Evolutionary conservation across 2,888 invertebrate genomes (phyloP).

Genomic region (Drosophila emarginata): DNA sequence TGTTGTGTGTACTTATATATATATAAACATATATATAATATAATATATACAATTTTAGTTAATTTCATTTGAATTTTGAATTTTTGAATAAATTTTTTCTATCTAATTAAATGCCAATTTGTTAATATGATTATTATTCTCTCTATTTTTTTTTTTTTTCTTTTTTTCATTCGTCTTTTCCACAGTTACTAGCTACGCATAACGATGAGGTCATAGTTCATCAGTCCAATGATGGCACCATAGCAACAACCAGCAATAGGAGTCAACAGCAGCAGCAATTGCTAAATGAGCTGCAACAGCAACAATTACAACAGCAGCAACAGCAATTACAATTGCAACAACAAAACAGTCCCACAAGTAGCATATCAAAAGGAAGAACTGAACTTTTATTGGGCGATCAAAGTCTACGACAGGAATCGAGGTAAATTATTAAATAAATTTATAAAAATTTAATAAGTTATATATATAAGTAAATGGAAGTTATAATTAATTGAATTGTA

Average conservation of each 20-base stretch:
- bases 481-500: too few relatives aligned
- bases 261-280: slow-evolving; percentile 44
- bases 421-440: slow-evolving; percentile 55
- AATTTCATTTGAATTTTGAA: too few relatives aligned
- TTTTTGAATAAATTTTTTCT: too few relatives aligned
- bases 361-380: slow-evolving; percentile 83
- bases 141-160: neutral
- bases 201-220: slow-evolving; percentile 77
- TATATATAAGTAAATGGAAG: too few relatives aligned
- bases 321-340: slow-evolving; percentile 63
- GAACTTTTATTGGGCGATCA: slow-evolving; percentile 82
- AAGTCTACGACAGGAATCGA: slow-evolving; percentile 78
- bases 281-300: slow-evolving; percentile 29
- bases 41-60: too few relatives aligned
- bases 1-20: too few relatives aligned
- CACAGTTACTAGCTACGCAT: slow-evolving; percentile 81
- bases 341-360: slow-evolving; percentile 81
- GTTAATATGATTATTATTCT: neutral
- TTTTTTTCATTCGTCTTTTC: slow-evolving; percentile 3
- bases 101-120: neutral
- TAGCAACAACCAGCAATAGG: slow-evolving; percentile 25
- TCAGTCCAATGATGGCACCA: slow-evolving; percentile 69
- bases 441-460: slow-evolving; percentile 24
- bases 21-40: too few relatives aligned
- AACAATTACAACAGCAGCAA: slow-evolving; percentile 48